Evolutionary conservation across 2,888 invertebrate genomes (phyloP).

Genomic region (Tholera decimalis): DNA sequence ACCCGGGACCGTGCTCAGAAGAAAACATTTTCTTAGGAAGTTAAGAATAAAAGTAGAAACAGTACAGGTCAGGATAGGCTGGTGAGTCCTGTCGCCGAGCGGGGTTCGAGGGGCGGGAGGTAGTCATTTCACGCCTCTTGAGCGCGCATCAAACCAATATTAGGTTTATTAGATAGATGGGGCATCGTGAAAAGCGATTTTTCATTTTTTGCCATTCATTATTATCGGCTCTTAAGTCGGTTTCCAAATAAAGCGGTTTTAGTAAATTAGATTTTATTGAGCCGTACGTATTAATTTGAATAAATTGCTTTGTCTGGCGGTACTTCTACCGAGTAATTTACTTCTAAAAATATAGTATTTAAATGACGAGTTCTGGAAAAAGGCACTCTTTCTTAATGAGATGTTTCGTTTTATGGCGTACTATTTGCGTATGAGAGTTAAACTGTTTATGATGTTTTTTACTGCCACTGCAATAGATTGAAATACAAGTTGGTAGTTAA

Average conservation of each 20-base stretch:
- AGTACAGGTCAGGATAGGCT: slow-evolving; percentile 74
- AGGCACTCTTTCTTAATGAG: slow-evolving; percentile 2
- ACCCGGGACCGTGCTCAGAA: slow-evolving; percentile 46
- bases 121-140: slow-evolving; percentile 90
- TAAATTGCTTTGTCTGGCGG: background rate
- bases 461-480: slow-evolving; percentile 26
- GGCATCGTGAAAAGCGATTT: slow-evolving; percentile 83
- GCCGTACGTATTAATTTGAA: slow-evolving; percentile 32
- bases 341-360: slow-evolving; percentile 1
- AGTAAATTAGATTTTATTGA: slow-evolving; percentile 59
- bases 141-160: slow-evolving; percentile 90
- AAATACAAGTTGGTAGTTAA: slow-evolving; percentile 66
- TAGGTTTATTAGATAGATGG: slow-evolving; percentile 90
- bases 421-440: slow-evolving; percentile 9
- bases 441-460: slow-evolving; percentile 62
- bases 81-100: slow-evolving; percentile 71
- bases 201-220: slow-evolving; percentile 79
- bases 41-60: slow-evolving; percentile 70
- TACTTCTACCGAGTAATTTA: background rate
- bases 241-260: slow-evolving; percentile 62
- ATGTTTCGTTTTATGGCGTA: background rate
- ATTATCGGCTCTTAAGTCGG: slow-evolving; percentile 72
- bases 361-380: background rate
- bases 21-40: slow-evolving; percentile 54
- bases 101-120: slow-evolving; percentile 69